Evolutionary conservation across 2,888 invertebrate species (phyloP), one percentile per base, ranked within the genome.

Genomic region (Volucella inflata): DNA sequence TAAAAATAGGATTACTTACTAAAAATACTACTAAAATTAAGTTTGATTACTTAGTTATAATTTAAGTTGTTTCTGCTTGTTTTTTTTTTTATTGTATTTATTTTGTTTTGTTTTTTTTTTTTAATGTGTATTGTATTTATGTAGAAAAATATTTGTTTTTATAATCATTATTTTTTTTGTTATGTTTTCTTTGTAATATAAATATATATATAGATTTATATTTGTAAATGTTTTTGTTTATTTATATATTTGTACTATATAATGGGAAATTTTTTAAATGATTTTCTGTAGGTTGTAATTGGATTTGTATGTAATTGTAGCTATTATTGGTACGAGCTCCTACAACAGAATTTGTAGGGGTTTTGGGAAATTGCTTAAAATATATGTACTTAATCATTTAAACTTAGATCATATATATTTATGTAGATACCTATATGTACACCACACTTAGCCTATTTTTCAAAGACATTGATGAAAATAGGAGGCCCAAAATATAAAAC

Each of bases 1-100:
- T 72, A 81, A 81, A 85, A 85, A 81, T 80, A 85, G 67, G 50
- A 72, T 85, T 85, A 85, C 67, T 51, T 36, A 53, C 85, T 85
- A 85, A 68, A 83, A 44, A 80, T 80, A 76, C 70, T 71, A 80
- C 80, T 85, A 81, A 85, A 85, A 81, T 81, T 85, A 81, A 72
- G 81, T 81, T 85, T 81, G 85, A 85, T 85, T 85, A 85, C 77
- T 71, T 79, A 74, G 76, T 80, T 77, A 84, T 87, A 76, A 71
- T 72, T 72, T 70, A 70, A 72, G 67, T 82, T 87, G 14, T 67
- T 59, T 57, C 55, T 57, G 64, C 46, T 57, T 38, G 59, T 12
- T 44, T 71, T 44, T 40, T 57, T n/a, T 68, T 51, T 72, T 65
- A 74, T 83, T 74, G 72, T 51, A 76, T 83, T 88, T 21, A 14